Evolutionary conservation across 1,140 invertebrate species (phyloP).

Genomic region (Leptonema lineaticorne): DNA sequence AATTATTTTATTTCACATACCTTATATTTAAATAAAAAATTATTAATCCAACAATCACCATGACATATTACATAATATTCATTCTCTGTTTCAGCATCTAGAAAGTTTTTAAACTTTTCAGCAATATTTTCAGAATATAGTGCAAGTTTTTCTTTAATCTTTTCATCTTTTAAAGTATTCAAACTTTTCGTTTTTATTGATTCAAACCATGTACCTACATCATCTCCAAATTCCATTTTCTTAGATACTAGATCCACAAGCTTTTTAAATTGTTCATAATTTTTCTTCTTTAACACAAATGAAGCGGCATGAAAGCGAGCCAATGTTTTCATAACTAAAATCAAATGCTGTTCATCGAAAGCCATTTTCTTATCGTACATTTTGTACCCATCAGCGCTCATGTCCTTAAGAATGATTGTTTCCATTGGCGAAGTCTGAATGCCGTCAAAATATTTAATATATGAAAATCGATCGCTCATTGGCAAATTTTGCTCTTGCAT

Average conservation of each 20-base stretch:
- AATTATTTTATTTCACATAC: constrained; percentile 12
- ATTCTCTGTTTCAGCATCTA: background rate
- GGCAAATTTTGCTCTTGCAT: background rate
- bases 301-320: constrained; percentile 49
- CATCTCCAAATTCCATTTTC: background rate
- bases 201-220: background rate
- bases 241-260: background rate
- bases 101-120: background rate
- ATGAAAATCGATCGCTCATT: constrained; percentile 16
- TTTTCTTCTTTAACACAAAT: constrained; percentile 45
- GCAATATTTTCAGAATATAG: background rate
- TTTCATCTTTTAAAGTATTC: background rate
- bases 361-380: constrained; percentile 44
- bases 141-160: background rate
- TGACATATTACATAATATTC: constrained; percentile 40
- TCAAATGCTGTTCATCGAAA: constrained; percentile 46
- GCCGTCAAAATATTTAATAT: constrained; percentile 42
- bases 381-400: constrained; percentile 45
- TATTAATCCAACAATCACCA: constrained; percentile 53
- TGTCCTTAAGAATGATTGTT: constrained; percentile 48
- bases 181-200: background rate
- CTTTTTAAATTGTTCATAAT: constrained; percentile 24
- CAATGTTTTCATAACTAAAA: constrained; percentile 44
- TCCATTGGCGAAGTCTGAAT: constrained; percentile 29
- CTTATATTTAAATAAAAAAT: constrained; percentile 50